These are phyloP conservation scores for Acleris laterana DNA, from an alignment of 2,888 invertebrate genomes.

Conservation along the genomic window DNA sequence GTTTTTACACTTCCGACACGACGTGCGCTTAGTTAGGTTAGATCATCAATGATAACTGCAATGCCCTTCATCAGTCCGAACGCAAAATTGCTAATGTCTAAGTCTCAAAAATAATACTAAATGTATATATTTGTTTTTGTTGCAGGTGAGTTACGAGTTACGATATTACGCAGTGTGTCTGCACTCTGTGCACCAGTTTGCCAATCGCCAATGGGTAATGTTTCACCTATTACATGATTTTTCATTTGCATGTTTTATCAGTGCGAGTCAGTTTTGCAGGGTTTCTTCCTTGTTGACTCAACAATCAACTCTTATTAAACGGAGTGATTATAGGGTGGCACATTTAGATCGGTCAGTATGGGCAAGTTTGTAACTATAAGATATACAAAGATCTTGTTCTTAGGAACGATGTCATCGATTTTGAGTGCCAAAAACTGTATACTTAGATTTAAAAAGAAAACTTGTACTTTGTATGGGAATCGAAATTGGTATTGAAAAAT, in stretches of 20 bases:
- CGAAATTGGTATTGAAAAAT: no score
- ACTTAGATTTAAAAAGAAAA: no score
- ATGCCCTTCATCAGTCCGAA: constrained; percentile 5
- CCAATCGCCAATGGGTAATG: constrained; percentile 49
- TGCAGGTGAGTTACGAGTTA: constrained; percentile 62
- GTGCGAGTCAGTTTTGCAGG: constrained; percentile 24
- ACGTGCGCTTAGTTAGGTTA: background rate
- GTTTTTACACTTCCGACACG: constrained; percentile 5
- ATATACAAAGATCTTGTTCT: no score
- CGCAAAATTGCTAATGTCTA: constrained; percentile 15
- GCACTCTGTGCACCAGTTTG: constrained; percentile 38
- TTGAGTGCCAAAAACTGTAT: no score
- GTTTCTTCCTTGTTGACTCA: constrained; percentile 26
- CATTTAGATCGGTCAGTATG: no score
- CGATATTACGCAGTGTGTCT: constrained; percentile 53
- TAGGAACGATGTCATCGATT: no score
- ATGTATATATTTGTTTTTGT: constrained; percentile 55
- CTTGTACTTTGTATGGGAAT: no score
- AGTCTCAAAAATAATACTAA: constrained; percentile 35
- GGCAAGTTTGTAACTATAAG: no score
- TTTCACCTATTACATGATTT: constrained; percentile 45
- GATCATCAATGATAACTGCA: constrained; percentile 15
- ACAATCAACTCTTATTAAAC: constrained; percentile 3
- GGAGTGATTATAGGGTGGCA: background rate
- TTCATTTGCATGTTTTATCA: constrained; percentile 39